phyloP scores from a whole-genome alignment of 2,888 invertebrate genomes.

The Parnassius mnemosyne region DNA sequence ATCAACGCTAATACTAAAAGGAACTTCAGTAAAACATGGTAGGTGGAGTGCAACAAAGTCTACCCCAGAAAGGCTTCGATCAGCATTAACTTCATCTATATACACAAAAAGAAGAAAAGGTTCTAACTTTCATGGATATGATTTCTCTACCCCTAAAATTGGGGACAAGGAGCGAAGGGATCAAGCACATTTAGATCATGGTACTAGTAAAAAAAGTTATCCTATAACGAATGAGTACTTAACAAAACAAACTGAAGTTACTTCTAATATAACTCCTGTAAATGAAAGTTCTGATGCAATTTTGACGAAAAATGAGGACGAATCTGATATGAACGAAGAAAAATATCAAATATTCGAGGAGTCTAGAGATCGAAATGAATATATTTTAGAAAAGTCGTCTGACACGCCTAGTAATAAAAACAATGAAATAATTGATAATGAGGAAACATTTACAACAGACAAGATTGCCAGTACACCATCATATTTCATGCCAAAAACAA shows the following conservation, averaged over 20 bases:
- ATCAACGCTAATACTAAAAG: slow-evolving; percentile 66
- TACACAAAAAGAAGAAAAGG: slow-evolving; percentile 58
- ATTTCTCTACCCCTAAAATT: slow-evolving; percentile 45
- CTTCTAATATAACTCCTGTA: slow-evolving; percentile 5
- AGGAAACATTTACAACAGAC: slow-evolving; percentile 43
- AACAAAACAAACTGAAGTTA: slow-evolving; percentile 6
- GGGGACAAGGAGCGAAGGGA: slow-evolving; percentile 41
- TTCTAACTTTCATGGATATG: slow-evolving; percentile 69
- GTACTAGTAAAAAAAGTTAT: slow-evolving; percentile 31
- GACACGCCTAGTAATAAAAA: slow-evolving; percentile 38
- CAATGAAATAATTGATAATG: slow-evolving; percentile 41
- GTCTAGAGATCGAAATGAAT: slow-evolving; percentile 54
- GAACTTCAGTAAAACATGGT: slow-evolving; percentile 73
- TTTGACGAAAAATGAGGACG: slow-evolving; percentile 33
- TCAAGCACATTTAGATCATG: slow-evolving; percentile 45
- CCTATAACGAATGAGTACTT: slow-evolving; percentile 26
- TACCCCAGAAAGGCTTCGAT: slow-evolving; percentile 40
- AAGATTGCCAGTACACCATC: slow-evolving; percentile 40
- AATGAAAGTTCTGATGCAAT: slow-evolving; percentile 21
- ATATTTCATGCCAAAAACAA: slow-evolving; percentile 50
- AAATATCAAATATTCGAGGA: slow-evolving; percentile 36
- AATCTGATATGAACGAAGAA: slow-evolving; percentile 32
- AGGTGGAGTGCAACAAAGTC: slow-evolving; percentile 53
- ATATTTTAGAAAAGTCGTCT: slow-evolving; percentile 49
- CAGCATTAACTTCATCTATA: slow-evolving; percentile 36